These are phyloP conservation scores for Erythrocebus patas DNA, from an alignment of 2,113 vertebrate genomes.

Conservation along the genomic window DNA sequence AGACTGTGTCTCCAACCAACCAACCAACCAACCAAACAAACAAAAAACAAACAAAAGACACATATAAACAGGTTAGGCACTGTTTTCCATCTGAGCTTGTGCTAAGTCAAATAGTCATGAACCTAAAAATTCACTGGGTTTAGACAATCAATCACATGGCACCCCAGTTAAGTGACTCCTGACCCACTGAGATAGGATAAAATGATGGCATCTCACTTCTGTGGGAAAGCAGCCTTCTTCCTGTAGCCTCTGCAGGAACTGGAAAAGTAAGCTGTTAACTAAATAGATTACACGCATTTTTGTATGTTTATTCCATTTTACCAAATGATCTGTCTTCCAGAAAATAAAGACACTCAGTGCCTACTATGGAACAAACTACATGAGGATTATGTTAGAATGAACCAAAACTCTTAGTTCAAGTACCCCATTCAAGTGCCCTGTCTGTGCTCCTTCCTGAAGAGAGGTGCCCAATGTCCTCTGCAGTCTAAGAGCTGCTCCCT, in stretches of 20 bases:
- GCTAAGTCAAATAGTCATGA: neutral
- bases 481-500: neutral
- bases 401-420: neutral
- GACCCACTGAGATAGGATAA: neutral
- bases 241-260: neutral
- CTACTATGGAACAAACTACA: neutral
- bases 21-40: too few relatives aligned
- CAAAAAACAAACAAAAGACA: too few relatives aligned
- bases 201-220: neutral
- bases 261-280: neutral
- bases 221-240: neutral
- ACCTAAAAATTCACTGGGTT: neutral
- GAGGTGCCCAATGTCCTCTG: neutral
- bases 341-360: neutral
- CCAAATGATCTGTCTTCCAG: neutral
- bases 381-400: neutral
- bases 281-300: neutral
- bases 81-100: neutral
- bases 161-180: neutral
- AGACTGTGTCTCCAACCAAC: too few relatives aligned
- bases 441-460: neutral
- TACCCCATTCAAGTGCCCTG: accelerated
- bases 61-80: neutral
- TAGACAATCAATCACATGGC: neutral
- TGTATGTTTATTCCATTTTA: neutral